A percentile compares a stretch with the other conserved stretches of the same genome.
These are phyloP conservation scores for Chrysopilus asiliformis DNA, from an alignment of 2,888 invertebrate genomes.

Conservation along the genomic window DNA sequence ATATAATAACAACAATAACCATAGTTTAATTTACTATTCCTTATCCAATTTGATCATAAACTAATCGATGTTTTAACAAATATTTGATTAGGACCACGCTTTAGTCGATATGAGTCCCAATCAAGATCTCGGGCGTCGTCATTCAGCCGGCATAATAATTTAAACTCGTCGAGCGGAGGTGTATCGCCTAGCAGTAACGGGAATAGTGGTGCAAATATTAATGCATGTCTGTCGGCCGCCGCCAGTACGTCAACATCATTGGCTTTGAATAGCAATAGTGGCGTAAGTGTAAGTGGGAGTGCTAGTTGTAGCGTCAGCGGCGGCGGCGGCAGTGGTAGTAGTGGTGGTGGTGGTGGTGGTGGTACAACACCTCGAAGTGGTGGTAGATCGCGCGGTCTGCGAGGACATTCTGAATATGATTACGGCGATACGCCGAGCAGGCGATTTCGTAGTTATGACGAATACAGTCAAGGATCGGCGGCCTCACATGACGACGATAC, in stretches of 20 bases:
- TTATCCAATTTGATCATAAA: too few relatives aligned
- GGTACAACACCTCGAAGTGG: constrained; percentile 35
- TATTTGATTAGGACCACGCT: constrained; percentile 38
- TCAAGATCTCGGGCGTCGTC: constrained; percentile 35
- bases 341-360: constrained; percentile 15
- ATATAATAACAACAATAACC: too few relatives aligned
- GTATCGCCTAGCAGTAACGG: constrained; percentile 9
- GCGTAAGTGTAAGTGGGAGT: constrained; percentile 18
- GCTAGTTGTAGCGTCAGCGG: constrained; percentile 19
- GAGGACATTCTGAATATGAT: constrained; percentile 38
- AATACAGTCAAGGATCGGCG: constrained; percentile 58
- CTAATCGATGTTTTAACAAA: too few relatives aligned
- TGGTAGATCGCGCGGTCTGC: constrained; percentile 31
- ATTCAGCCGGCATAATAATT: constrained; percentile 29
- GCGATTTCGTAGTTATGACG: constrained; percentile 51
- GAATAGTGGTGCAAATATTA: constrained; percentile 2
- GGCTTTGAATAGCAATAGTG: constrained; percentile 8
- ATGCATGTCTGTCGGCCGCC: constrained; percentile 15
- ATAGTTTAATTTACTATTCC: not conserved
- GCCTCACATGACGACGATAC: constrained; percentile 49
- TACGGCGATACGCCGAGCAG: constrained; percentile 26
- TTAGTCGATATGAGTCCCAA: constrained; percentile 41
- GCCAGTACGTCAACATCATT: constrained; percentile 21
- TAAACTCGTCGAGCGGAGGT: constrained; percentile 25
- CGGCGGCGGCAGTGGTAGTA: constrained; percentile 18